Base-by-base conservation (phyloP, 2,113 vertebrate genomes). In the Talpa occidentalis region DNA sequence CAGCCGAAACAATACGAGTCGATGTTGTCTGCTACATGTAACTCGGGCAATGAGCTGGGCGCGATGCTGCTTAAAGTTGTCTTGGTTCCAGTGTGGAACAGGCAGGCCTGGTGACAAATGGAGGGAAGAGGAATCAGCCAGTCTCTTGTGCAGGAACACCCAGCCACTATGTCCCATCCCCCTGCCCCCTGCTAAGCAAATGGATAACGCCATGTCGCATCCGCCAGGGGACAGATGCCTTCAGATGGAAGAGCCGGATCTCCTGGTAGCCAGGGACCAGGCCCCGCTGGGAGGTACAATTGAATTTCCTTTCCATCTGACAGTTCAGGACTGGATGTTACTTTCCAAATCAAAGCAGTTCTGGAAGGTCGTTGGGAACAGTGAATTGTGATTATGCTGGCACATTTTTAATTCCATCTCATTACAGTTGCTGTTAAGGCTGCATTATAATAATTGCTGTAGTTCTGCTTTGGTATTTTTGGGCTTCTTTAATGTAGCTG, bases 361-460 rank as follows among this genome's bases (percentile, higher is more conserved):
- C 97, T 94, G 94, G 98, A 98, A 98, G 98, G 97, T 98, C 97
- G 93, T 14, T 35, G 95, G 94, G 93, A 98, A 96, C 96, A 95
- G 83, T 62, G 92, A 93, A 85, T 94, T 95, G 91, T 96, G 97
- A 98, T 98, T 97, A 98, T 92, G 94, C 96, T 96, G 97, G 97
- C 95, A 97, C 95, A 96, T 98, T 97, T 98, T 98, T 97, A 98
- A 98, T 98, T 98, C 97, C 97, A 73, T 97, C 98, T 98, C 98
- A 98, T 98, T 98, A 97, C 96, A 97, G 98, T 96, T 95, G 97
- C 97, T 97, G 98, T 97, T 98, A 98, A 97, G 97, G 95, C 97
- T 95, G 79, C 96, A 98, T 98, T 98, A 98, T 98, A 98, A 97
- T 98, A 98, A 98, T 98, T 98, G 98, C 98, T 98, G 98, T 98